Evolutionary conservation across 2,113 vertebrate species (phyloP).

Genomic region (Psephotus haematonotus): DNA sequence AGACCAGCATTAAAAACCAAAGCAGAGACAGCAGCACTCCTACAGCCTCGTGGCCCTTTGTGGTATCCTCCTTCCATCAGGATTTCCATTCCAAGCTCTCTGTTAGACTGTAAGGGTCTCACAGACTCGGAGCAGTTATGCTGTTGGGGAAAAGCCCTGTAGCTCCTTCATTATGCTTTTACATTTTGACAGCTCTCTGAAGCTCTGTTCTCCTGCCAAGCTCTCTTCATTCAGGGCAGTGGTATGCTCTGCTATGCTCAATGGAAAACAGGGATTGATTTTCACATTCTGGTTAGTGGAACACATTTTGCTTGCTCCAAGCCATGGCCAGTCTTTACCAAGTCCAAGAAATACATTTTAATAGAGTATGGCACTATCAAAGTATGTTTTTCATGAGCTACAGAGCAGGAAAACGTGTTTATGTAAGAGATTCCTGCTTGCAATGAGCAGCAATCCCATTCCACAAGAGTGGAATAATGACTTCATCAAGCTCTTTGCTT

Average conservation of each 20-base stretch:
- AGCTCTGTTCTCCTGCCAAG: constrained; percentile 61
- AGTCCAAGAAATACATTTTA: neutral
- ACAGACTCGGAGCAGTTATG: constrained; percentile 35
- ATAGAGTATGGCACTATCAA: neutral
- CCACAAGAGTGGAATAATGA: constrained; percentile 6
- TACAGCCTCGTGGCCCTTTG: neutral
- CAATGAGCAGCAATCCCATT: neutral
- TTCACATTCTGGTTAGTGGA: constrained; percentile 4
- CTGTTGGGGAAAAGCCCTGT: constrained; percentile 57
- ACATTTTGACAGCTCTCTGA: constrained; percentile 63
- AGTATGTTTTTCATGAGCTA: neutral
- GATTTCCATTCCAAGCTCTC: constrained; percentile 50
- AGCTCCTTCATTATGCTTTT: constrained; percentile 57
- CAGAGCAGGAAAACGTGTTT: neutral
- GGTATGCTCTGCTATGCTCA: constrained; percentile 8
- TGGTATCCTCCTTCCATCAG: constrained; percentile 25
- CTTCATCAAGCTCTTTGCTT: neutral
- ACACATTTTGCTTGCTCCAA: constrained; percentile 11
- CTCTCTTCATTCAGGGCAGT: constrained; percentile 22
- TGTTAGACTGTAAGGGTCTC: constrained; percentile 39
- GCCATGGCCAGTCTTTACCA: neutral
- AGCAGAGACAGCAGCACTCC: neutral
- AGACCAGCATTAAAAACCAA: constrained; percentile 5
- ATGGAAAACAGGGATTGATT: constrained; percentile 57
- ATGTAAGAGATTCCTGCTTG: neutral